A percentile compares a stretch with the other conserved stretches of the same genome.
Conservation (phyloP, 1,140 invertebrate genomes). For the Eubasilissa regina region DNA sequence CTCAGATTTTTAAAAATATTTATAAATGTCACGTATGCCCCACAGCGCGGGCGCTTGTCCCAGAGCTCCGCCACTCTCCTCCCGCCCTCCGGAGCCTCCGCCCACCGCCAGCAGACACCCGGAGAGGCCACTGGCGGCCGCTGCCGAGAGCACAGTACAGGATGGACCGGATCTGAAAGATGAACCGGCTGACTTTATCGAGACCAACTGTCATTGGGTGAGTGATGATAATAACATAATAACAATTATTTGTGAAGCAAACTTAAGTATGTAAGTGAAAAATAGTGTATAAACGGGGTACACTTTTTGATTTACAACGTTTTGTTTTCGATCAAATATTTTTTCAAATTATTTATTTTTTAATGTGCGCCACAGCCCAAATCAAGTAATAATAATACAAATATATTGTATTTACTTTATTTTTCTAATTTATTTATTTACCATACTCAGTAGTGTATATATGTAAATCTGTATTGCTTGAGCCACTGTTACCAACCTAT, state of each 20-base stretch:
- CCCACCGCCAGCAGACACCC: slow-evolving; percentile 64
- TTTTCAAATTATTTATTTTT: too few species aligned
- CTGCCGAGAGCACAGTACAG: slow-evolving; percentile 74
- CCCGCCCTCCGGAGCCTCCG: slow-evolving; percentile 58
- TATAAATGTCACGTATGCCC: background rate
- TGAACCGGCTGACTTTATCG: slow-evolving; percentile 95
- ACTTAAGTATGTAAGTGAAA: too few species aligned
- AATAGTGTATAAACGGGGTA: too few species aligned
- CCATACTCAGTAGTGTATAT: too few species aligned
- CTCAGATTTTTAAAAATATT: background rate
- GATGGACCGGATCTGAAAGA: slow-evolving; percentile 84
- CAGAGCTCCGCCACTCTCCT: slow-evolving; percentile 11
- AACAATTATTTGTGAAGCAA: slow-evolving; percentile 1
- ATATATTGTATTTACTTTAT: too few species aligned
- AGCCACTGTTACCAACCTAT: too few species aligned
- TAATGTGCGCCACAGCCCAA: too few species aligned
- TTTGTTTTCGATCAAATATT: too few species aligned
- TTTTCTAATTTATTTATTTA: too few species aligned
- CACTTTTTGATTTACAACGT: too few species aligned
- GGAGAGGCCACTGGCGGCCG: slow-evolving; percentile 68
- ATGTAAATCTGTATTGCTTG: too few species aligned
- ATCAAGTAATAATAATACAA: too few species aligned
- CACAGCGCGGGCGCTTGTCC: slow-evolving; percentile 48
- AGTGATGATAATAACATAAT: slow-evolving; percentile 43
- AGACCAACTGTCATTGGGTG: slow-evolving; percentile 98